phyloP scores from a whole-genome alignment of 1,140 invertebrate species.

The Trypoxylus dichotomus region DNA sequence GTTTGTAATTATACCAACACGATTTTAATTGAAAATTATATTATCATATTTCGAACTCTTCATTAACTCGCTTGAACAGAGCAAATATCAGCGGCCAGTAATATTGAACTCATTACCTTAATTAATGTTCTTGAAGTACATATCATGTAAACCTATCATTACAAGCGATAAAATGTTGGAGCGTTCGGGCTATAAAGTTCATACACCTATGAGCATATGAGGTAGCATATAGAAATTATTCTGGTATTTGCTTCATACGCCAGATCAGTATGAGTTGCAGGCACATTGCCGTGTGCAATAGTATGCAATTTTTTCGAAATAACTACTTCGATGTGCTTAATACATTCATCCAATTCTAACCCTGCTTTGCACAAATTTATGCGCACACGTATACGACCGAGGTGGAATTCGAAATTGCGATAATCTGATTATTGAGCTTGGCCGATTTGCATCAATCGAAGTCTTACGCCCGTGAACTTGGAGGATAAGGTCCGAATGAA shows the following conservation, averaged over 20 bases:
- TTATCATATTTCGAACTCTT: no score
- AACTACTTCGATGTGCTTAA: not conserved
- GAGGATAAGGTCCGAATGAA: not conserved
- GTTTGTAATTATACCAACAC: no score
- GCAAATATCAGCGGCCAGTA: not conserved
- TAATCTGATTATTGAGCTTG: slow-evolving; percentile 7
- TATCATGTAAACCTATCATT: no score
- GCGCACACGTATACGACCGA: not conserved
- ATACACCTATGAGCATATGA: not conserved
- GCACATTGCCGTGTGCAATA: not conserved
- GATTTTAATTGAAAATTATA: no score
- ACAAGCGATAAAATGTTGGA: no score
- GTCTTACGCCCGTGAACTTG: not conserved
- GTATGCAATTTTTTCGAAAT: not conserved
- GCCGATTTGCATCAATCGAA: slow-evolving; percentile 1
- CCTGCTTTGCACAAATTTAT: not conserved
- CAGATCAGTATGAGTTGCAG: not conserved
- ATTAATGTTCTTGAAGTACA: no score
- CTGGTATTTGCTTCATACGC: not conserved
- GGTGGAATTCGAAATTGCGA: not conserved
- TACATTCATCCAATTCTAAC: not conserved
- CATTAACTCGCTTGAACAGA: no score
- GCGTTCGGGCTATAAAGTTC: no score
- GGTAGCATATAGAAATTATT: not conserved
- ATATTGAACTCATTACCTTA: not conserved